Percentiles rank a stretch among this genome's conserved stretches.
Conservation (phyloP, 2,888 invertebrate species). For the Pyralis farinalis region DNA sequence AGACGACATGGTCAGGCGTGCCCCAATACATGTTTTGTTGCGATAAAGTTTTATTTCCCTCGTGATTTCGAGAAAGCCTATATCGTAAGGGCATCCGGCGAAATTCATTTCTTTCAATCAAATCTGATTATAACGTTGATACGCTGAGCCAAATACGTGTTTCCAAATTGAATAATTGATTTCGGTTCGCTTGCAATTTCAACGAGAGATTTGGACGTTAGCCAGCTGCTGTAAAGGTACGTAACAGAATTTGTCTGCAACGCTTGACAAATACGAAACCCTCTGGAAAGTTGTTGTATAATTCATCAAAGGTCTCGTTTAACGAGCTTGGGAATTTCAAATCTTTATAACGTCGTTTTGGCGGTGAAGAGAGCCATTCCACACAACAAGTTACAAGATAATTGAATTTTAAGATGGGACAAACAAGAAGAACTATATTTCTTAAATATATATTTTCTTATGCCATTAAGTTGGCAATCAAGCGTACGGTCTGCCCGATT, state of each 20-base stretch:
- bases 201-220: conserved; percentile 3
- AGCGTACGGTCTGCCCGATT: too few relatives aligned
- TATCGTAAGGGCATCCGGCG: conserved; percentile 6
- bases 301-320: not conserved
- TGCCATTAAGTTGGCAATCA: too few relatives aligned
- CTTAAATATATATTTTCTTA: too few relatives aligned
- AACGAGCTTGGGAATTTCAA: too few relatives aligned
- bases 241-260: conserved; percentile 2
- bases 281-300: conserved; percentile 4
- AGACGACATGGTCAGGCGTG: conserved; percentile 18
- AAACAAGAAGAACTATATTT: too few relatives aligned
- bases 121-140: conserved; percentile 1
- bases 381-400: too few relatives aligned
- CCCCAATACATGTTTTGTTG: conserved; percentile 13
- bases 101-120: conserved; percentile 6
- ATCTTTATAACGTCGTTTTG: too few relatives aligned
- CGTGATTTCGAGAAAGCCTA: conserved; percentile 16
- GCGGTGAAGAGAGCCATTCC: too few relatives aligned
- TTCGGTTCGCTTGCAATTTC: conserved; percentile 1
- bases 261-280: not conserved
- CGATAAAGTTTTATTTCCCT: conserved; percentile 25
- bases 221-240: conserved; percentile 3
- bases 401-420: too few relatives aligned
- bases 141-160: conserved; percentile 1
- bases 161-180: conserved; percentile 7